phyloP scores from a whole-genome alignment of 2,888 invertebrate species.

The Notocelia uddmanniana region DNA sequence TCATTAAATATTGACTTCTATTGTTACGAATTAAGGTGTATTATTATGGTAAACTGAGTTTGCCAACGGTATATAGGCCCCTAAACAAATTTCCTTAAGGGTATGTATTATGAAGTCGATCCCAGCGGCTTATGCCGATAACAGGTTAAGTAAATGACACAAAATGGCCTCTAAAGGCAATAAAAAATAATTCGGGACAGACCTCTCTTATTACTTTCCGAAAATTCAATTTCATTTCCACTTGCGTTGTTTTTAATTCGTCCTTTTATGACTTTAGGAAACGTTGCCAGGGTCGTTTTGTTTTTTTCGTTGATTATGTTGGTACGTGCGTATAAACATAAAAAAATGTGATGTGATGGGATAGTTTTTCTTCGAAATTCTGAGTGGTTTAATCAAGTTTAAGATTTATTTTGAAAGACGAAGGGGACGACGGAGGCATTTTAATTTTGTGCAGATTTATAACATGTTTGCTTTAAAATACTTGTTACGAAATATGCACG shows the following conservation, averaged over 20 bases:
- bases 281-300: constrained; percentile 48
- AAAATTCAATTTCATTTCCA: constrained; percentile 75
- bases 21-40: constrained; percentile 49
- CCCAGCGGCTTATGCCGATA: constrained; percentile 66
- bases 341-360: constrained; percentile 12
- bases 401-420: neutral
- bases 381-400: neutral
- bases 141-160: constrained; percentile 80
- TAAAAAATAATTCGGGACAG: constrained; percentile 69
- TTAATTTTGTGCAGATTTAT: too few relatives aligned
- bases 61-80: constrained; percentile 28
- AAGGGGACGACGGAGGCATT: too few relatives aligned
- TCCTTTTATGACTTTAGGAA: constrained; percentile 58
- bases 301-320: constrained; percentile 38
- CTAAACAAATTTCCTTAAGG: constrained; percentile 40
- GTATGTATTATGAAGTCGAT: constrained; percentile 57
- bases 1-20: constrained; percentile 56
- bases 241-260: constrained; percentile 55
- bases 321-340: constrained; percentile 34
- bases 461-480: too few relatives aligned
- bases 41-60: neutral
- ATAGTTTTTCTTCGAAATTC: neutral
- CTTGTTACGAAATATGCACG: too few relatives aligned
- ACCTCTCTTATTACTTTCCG: constrained; percentile 68
- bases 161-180: constrained; percentile 70